Conservation (phyloP, 2,888 invertebrate species). For the Tanypteryx hageni region DNA sequence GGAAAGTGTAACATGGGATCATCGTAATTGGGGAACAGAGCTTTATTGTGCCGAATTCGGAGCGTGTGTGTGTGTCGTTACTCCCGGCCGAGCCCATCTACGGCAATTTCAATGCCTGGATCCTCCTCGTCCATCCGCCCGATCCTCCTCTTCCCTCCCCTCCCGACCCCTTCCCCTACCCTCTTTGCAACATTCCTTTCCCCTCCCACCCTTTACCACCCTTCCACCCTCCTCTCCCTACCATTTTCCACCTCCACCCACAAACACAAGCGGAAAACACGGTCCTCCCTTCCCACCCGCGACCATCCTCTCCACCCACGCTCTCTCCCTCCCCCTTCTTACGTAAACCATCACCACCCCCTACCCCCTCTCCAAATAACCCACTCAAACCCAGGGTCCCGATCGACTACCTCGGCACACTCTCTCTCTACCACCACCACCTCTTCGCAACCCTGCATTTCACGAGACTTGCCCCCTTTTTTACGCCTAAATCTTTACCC, state of each 20-base stretch:
- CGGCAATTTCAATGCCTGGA: conserved; percentile 59
- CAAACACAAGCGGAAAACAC: not conserved
- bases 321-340: not conserved
- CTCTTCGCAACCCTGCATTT: not conserved
- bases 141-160: not conserved
- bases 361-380: not conserved
- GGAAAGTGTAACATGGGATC: conserved; percentile 62
- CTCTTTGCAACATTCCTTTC: not conserved
- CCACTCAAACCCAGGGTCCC: not conserved
- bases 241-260: not conserved
- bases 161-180: not conserved
- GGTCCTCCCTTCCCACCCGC: not conserved
- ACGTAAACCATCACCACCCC: not conserved
- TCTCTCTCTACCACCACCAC: not conserved
- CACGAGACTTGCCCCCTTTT: not conserved
- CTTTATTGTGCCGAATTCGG: conserved; percentile 48
- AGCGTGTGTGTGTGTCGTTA: conserved; percentile 52
- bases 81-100: conserved; percentile 42
- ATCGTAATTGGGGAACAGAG: conserved; percentile 59
- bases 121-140: not conserved
- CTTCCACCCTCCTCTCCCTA: not conserved
- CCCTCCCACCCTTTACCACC: not conserved
- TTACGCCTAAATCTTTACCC: not conserved
- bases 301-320: not conserved
- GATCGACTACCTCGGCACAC: not conserved